Percentiles rank a stretch among this genome's conserved stretches.
phyloP scores from a whole-genome alignment of 2,797 vertebrate genomes.

The Picus viridis region DNA sequence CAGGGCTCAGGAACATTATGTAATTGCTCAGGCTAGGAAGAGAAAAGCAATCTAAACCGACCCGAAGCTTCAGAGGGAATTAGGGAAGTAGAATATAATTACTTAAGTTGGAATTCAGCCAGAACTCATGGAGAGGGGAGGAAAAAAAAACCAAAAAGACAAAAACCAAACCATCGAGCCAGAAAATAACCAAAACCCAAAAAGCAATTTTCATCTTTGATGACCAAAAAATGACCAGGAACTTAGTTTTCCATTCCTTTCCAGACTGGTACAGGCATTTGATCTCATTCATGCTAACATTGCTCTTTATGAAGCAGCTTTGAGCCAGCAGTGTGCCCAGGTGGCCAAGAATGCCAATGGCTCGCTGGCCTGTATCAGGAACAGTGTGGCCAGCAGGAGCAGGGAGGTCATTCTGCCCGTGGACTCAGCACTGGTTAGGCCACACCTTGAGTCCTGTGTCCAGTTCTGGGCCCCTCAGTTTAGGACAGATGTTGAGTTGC shows the following conservation, averaged over 20 bases:
- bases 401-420: too few species aligned
- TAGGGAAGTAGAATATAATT: constrained; percentile 58
- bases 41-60: constrained; percentile 61
- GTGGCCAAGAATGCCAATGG: too few species aligned
- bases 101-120: constrained; percentile 45
- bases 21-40: constrained; percentile 56
- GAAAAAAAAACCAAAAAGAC: background rate
- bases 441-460: too few species aligned
- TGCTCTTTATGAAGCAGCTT: background rate
- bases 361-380: too few species aligned
- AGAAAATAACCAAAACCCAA: too few species aligned
- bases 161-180: too few species aligned
- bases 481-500: too few species aligned
- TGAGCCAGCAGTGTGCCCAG: background rate
- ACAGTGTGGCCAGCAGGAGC: too few species aligned
- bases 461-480: too few species aligned
- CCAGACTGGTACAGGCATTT: background rate
- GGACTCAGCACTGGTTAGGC: too few species aligned
- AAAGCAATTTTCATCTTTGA: background rate
- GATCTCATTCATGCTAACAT: background rate
- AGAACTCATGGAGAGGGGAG: background rate
- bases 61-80: constrained; percentile 56
- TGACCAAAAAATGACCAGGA: background rate
- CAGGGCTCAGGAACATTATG: constrained; percentile 17
- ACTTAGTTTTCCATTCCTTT: background rate